A percentile compares a stretch with the other conserved stretches of the same genome.
phyloP scores from a whole-genome alignment of 1,140 invertebrate genomes.

The Copidosoma floridanum region DNA sequence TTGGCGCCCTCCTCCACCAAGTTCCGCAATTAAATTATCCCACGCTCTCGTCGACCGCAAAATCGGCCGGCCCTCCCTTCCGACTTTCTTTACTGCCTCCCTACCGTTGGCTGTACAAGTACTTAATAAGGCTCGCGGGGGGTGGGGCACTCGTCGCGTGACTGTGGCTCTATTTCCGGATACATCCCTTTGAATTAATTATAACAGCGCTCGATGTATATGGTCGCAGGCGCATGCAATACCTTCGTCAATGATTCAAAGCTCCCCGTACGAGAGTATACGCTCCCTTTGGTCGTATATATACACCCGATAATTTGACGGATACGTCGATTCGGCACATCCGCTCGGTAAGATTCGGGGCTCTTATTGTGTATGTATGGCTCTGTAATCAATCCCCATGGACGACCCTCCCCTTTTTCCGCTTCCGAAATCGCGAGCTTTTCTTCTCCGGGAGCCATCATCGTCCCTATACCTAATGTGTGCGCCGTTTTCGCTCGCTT shows the following conservation, averaged over 20 bases:
- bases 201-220: constrained; percentile 1
- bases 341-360: constrained; percentile 14
- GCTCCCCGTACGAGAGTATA: no score
- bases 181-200: constrained; percentile 11
- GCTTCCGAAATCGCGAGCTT: neutral
- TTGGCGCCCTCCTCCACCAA: neutral
- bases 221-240: neutral
- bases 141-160: neutral
- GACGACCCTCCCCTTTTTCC: neutral
- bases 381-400: constrained; percentile 23
- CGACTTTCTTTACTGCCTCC: no score
- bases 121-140: constrained; percentile 15
- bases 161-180: neutral
- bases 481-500: constrained; percentile 2
- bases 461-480: no score
- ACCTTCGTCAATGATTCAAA: constrained; percentile 21
- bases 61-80: no score
- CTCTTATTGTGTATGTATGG: neutral
- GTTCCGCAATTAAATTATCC: constrained; percentile 23
- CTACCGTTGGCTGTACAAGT: constrained; percentile 4
- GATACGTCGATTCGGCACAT: neutral
- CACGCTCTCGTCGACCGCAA: neutral
- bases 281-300: no score
- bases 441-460: neutral
- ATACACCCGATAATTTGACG: no score